phyloP scores from a whole-genome alignment of 2,113 vertebrate genomes.

The Trichomycterus rosablanca region DNA sequence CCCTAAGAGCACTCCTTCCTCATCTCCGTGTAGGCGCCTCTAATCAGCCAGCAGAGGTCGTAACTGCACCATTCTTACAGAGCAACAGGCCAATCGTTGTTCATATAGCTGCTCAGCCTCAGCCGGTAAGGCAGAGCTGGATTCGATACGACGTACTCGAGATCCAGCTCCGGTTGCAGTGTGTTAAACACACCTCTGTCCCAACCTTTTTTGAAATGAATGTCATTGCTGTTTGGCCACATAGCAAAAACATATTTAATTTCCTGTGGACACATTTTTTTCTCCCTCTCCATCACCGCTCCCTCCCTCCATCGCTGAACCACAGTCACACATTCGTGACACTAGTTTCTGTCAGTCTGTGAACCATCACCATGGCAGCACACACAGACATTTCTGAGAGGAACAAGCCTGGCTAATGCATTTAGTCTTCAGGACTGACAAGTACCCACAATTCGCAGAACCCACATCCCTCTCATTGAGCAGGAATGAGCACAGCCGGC shows the following conservation, averaged over 20 bases:
- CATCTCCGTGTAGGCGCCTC: no score
- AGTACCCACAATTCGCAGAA: conserved; percentile 28
- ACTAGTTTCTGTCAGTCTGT: conserved; percentile 85
- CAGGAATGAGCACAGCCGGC: conserved; percentile 18
- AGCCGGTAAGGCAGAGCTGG: no score
- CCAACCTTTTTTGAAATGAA: no score
- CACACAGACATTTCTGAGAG: conserved; percentile 75
- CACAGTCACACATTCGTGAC: conserved; percentile 72
- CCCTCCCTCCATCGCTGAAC: conserved; percentile 71
- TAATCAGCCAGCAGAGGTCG: no score
- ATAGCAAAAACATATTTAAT: conserved; percentile 71
- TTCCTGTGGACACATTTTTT: conserved; percentile 66
- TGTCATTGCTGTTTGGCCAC: conserved; percentile 53
- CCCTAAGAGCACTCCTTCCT: no score
- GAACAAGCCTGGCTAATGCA: conserved; percentile 74
- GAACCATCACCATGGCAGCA: conserved; percentile 83
- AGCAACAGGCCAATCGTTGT: no score
- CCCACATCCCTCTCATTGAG: neutral
- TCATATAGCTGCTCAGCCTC: no score
- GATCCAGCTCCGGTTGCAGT: no score
- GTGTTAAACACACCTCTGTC: no score
- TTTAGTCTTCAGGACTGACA: conserved; percentile 54
- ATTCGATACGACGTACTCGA: no score
- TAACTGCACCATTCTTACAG: no score
- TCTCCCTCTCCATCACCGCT: conserved; percentile 62